Percentiles rank a stretch among this genome's conserved stretches.
phyloP scores from a whole-genome alignment of 2,113 vertebrate species.

The Ochotona curzoniae region DNA sequence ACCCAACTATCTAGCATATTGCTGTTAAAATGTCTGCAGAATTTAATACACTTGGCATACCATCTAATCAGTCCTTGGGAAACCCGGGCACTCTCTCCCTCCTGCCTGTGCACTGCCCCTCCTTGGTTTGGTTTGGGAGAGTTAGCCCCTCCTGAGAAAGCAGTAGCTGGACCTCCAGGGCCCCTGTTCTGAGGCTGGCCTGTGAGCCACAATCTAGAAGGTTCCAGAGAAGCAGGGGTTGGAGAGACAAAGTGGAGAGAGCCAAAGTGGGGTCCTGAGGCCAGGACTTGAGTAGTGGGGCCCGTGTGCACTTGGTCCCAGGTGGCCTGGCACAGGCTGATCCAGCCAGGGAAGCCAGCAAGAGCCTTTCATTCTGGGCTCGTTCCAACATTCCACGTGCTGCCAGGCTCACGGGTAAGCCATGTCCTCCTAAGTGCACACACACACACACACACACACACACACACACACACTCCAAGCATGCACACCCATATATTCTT shows the following conservation, averaged over 20 bases:
- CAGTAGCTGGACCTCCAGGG: neutral
- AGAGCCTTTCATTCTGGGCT: slow-evolving; percentile 8
- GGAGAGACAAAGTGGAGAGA: neutral
- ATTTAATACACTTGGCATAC: slow-evolving; percentile 94
- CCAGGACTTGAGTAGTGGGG: neutral
- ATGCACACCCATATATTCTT: too few species aligned
- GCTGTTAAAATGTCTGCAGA: slow-evolving; percentile 97
- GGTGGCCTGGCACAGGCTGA: neutral
- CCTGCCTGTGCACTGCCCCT: slow-evolving; percentile 49
- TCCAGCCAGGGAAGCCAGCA: neutral
- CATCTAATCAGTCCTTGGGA: slow-evolving; percentile 92
- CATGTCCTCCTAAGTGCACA: neutral
- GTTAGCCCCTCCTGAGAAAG: neutral
- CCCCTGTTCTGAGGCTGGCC: neutral
- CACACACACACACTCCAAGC: neutral
- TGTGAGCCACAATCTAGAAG: neutral
- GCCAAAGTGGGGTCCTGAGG: neutral
- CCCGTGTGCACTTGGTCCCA: neutral
- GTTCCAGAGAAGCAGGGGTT: neutral
- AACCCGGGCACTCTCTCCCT: slow-evolving; percentile 82
- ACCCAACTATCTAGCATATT: slow-evolving; percentile 94
- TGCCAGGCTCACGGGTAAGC: neutral
- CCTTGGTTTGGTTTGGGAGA: neutral
- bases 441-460: too few species aligned
- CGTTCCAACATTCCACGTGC: neutral